phyloP scores from a whole-genome alignment of 2,888 invertebrate genomes.

The Deilephila elpenor region DNA sequence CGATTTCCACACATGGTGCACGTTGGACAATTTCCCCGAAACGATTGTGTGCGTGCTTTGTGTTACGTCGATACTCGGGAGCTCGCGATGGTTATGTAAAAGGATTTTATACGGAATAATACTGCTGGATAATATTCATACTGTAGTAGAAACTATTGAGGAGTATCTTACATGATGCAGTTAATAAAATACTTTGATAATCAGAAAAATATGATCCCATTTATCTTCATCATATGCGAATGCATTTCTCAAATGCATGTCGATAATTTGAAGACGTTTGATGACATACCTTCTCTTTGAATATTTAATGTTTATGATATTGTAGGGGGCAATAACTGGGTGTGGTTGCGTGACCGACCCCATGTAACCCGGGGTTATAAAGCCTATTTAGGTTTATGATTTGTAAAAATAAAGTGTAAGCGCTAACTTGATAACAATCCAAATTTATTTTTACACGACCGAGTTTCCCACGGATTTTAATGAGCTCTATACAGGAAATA shows the following conservation, averaged over 20 bases:
- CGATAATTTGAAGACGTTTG: not conserved
- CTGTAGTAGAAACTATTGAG: not conserved
- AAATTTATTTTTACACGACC: not conserved
- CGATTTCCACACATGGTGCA: not conserved
- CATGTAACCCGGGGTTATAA: slow-evolving; percentile 41
- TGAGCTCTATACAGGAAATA: not conserved
- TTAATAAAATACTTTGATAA: not conserved
- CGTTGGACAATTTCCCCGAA: not conserved
- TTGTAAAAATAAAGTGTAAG: not conserved
- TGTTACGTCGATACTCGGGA: slow-evolving; percentile 12
- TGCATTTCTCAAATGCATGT: not conserved
- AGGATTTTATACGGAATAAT: slow-evolving; percentile 2
- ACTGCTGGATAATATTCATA: not conserved
- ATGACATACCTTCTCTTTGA: not conserved
- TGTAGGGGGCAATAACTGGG: slow-evolving; percentile 46
- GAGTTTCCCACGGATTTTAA: slow-evolving; percentile 12
- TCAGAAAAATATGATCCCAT: not conserved
- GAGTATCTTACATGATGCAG: not conserved
- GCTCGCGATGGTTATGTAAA: slow-evolving; percentile 15
- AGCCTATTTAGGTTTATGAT: slow-evolving; percentile 23
- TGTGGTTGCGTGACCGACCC: slow-evolving; percentile 64
- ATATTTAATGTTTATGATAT: not conserved
- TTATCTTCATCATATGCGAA: not conserved
- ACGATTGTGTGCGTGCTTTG: slow-evolving; percentile 12
- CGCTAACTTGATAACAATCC: slow-evolving; percentile 7